Base-by-base conservation (phyloP, 2,888 invertebrate species). In the Oligia fasciuncula region DNA sequence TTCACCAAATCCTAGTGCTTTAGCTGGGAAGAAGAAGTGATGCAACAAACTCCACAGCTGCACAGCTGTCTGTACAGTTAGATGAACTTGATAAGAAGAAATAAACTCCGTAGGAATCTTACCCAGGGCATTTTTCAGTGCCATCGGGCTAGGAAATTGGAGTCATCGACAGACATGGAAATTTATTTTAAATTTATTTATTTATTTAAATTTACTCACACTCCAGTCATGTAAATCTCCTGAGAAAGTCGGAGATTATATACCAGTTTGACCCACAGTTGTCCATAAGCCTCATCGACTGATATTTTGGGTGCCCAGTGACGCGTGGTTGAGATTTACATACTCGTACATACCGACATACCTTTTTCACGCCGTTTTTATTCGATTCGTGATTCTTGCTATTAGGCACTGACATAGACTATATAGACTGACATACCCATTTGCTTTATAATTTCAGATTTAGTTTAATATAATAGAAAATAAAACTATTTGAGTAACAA, bases 301-400 rank as follows among this genome's bases (percentile, higher is more conserved):
- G 35, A 77, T 67, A 46, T 79, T 19, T 49, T 60, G 57, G 14
- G 35, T 49, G 40, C 9, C 46, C 17, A 77, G 17, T 77, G 35
- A 14, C 9, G 35, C 9, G 14, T 70, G 23, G 2, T 60, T 9
- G 23, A 23, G 40, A 76, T 49, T 54, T 9, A 14, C 54, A 40
- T n/a, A 46, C 46, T 43, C 43, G 13, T 49, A 49, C 4, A 3
- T 6, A n/a, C 17, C 3, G 2, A 46, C 14, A 19, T 49, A 35
- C 2, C 17, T 35, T n/a, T 23, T 2, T 54, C 23, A 5, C 23
- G 6, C 40, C 5, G 29, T 63, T 63, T 71, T 6, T 6, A 19
- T 14, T 29, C 40, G 35, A 40, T 40, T 65, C 40, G 11, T 40
- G 40, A 40, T 40, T 40, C 19, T 40, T 19, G 23, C 19, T 65